Conservation (phyloP, 2,888 invertebrate species). For the Drosophila neoperkinsi region DNA sequence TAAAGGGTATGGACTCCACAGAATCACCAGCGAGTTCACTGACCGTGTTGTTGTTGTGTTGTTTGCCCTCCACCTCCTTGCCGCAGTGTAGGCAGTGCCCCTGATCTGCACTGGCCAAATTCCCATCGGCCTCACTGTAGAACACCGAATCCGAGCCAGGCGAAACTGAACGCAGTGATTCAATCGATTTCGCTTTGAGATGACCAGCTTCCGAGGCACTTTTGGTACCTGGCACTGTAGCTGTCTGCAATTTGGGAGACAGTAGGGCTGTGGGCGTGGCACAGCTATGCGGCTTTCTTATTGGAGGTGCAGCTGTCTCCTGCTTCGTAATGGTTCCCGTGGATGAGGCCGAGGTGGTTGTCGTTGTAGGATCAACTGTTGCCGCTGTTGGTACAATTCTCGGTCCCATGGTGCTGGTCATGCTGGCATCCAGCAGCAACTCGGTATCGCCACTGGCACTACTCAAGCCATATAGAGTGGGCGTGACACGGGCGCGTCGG, state of each 20-base stretch:
- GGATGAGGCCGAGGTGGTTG: slow-evolving; percentile 38
- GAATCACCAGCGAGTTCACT: slow-evolving; percentile 80
- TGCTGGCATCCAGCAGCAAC: slow-evolving; percentile 76
- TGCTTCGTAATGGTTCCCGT: slow-evolving; percentile 36
- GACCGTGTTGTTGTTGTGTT: slow-evolving; percentile 69
- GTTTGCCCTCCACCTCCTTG: slow-evolving; percentile 90
- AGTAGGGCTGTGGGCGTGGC: slow-evolving; percentile 64
- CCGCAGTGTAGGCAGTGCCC: slow-evolving; percentile 94
- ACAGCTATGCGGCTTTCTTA: slow-evolving; percentile 66
- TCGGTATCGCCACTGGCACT: slow-evolving; percentile 74
- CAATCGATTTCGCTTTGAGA: slow-evolving; percentile 93
- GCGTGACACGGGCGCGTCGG: slow-evolving; percentile 60
- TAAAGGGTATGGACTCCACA: slow-evolving; percentile 84
- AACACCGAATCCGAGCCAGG: slow-evolving; percentile 96
- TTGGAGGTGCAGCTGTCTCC: slow-evolving; percentile 32
- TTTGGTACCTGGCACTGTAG: slow-evolving; percentile 39
- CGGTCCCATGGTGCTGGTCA: slow-evolving; percentile 43
- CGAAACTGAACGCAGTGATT: slow-evolving; percentile 94
- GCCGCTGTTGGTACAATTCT: slow-evolving; percentile 1
- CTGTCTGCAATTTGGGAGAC: slow-evolving; percentile 45
- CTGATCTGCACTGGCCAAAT: slow-evolving; percentile 86
- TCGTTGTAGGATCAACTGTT: slow-evolving; percentile 24
- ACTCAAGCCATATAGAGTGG: slow-evolving; percentile 63
- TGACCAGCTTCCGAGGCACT: slow-evolving; percentile 83
- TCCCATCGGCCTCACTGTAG: slow-evolving; percentile 91